phyloP scores from a whole-genome alignment of 2,113 vertebrate species.

The Anthoscopus minutus region DNA sequence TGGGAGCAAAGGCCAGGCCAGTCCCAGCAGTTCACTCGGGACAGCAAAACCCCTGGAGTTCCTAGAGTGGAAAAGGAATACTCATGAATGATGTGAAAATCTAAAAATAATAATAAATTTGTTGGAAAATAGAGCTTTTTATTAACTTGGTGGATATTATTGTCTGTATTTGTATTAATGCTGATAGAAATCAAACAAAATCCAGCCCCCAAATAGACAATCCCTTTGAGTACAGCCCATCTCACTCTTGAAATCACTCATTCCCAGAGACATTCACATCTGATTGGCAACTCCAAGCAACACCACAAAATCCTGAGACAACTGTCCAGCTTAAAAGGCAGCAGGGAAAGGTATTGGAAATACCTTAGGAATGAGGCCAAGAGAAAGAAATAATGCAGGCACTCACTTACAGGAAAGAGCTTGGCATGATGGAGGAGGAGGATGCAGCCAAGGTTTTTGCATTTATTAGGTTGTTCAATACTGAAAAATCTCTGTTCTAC shows the following conservation, averaged over 20 bases:
- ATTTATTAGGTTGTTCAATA: not conserved
- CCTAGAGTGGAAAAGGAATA: conserved; percentile 20
- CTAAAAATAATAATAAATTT: not conserved
- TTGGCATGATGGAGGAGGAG: not conserved
- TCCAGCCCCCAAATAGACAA: not conserved
- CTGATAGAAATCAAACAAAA: not conserved
- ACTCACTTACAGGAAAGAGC: not conserved
- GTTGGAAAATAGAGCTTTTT: not conserved
- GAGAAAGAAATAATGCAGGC: not conserved
- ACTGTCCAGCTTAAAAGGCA: not conserved
- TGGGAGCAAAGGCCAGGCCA: conserved; percentile 81
- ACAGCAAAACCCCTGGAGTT: conserved; percentile 66
- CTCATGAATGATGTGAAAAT: not conserved
- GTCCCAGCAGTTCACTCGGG: conserved; percentile 83
- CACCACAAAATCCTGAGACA: not conserved
- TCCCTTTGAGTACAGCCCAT: not conserved
- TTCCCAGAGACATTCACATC: not conserved
- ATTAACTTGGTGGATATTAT: not conserved
- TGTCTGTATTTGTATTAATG: not conserved
- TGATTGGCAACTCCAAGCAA: not conserved
- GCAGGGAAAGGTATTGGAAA: not conserved
- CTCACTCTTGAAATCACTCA: not conserved
- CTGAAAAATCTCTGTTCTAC: not conserved
- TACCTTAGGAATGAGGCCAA: not conserved
- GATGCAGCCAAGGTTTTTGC: not conserved